A percentile compares a stretch with the other conserved stretches of the same genome.
phyloP scores from a whole-genome alignment of 2,888 invertebrate genomes.

The Falcaria lacertinaria region DNA sequence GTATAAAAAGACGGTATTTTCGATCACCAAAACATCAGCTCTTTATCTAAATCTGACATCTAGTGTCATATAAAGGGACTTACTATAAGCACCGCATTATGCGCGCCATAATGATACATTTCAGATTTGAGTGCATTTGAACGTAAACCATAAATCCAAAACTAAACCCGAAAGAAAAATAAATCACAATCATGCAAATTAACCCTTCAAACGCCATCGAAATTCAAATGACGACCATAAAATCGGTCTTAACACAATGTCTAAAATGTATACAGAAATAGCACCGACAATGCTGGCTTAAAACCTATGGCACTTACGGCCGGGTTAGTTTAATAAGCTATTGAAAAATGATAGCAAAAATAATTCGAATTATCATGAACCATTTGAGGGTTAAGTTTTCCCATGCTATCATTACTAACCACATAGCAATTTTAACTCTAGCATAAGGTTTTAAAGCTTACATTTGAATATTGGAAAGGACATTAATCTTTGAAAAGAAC shows the following conservation, averaged over 20 bases:
- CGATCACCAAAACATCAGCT: no score
- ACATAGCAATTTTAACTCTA: conserved; percentile 19
- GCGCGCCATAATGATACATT: conserved; percentile 34
- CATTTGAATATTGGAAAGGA: conserved; percentile 3
- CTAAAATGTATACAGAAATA: conserved; percentile 44
- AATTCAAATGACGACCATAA: conserved; percentile 73
- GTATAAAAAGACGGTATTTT: no score
- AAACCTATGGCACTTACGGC: conserved; percentile 63
- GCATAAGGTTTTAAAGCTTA: neutral
- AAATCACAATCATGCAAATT: conserved; percentile 78
- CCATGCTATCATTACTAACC: conserved; percentile 24
- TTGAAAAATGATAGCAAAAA: conserved; percentile 79
- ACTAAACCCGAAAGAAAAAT: conserved; percentile 55
- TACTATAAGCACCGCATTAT: neutral
- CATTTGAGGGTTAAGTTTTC: conserved; percentile 61
- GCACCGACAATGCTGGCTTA: conserved; percentile 42
- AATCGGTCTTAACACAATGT: conserved; percentile 69
- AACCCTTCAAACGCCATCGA: conserved; percentile 58
- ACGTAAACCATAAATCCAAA: conserved; percentile 51
- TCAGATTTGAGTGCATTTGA: conserved; percentile 44
- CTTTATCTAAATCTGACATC: neutral
- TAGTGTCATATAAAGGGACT: neutral
- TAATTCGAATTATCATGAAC: conserved; percentile 75
- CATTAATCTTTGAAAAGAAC: conserved; percentile 36
- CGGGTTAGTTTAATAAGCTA: conserved; percentile 70